Percentiles rank a stretch among this genome's conserved stretches.
Conservation (phyloP, 2,113 vertebrate species). For the Rhinoptilus africanus region DNA sequence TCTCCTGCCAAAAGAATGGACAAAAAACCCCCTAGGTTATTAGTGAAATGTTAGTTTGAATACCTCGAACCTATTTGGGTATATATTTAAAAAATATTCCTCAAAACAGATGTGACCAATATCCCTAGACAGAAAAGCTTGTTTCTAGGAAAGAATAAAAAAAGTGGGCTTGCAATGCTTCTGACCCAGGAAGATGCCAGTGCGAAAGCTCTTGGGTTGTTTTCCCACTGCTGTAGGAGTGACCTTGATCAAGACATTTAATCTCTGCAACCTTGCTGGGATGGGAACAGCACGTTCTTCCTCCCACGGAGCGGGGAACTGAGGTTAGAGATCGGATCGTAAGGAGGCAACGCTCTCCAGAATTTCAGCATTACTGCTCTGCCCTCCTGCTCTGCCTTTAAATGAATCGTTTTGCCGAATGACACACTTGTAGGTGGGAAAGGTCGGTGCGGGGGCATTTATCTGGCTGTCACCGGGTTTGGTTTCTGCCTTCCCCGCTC, state of each 20-base stretch:
- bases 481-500: background rate
- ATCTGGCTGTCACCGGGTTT: background rate
- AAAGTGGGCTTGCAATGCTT: background rate
- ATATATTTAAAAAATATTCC: background rate
- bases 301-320: background rate
- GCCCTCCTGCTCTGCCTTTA: background rate
- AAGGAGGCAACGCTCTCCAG: background rate
- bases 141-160: background rate
- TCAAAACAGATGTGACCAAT: fast-evolving
- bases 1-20: background rate
- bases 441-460: background rate
- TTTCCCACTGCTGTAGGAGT: background rate
- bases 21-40: fast-evolving
- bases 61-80: background rate
- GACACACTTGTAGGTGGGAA: too few relatives aligned
- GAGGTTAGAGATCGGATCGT: background rate
- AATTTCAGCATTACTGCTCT: background rate
- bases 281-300: background rate
- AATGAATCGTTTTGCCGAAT: background rate
- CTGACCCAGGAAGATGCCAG: background rate
- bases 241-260: background rate
- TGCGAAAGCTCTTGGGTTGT: background rate
- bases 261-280: background rate
- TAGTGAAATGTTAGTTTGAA: background rate
- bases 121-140: background rate